A percentile compares a stretch with the other conserved stretches of the same genome.
phyloP scores from a whole-genome alignment of 1,140 invertebrate species.

The Procambarus virginalis region DNA sequence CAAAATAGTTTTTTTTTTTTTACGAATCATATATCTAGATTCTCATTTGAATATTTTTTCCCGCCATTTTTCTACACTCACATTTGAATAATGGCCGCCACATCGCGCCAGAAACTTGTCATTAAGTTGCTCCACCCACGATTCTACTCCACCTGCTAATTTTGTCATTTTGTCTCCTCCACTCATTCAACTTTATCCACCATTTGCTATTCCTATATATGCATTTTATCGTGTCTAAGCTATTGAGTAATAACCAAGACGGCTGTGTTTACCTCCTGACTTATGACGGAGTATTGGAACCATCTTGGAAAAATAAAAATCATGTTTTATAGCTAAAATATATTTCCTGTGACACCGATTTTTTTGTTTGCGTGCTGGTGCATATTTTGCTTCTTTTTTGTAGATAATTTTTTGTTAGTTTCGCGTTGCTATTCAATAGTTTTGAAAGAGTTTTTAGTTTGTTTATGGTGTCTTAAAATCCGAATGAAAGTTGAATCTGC shows the following conservation, averaged over 20 bases:
- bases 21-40: background rate
- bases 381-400: too few relatives aligned
- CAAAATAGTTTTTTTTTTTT: background rate
- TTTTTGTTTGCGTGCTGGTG: too few relatives aligned
- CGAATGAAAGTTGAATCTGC: too few relatives aligned
- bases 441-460: too few relatives aligned
- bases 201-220: background rate
- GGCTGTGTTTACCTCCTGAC: background rate
- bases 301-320: background rate
- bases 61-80: background rate
- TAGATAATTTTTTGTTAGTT: too few relatives aligned
- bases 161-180: background rate
- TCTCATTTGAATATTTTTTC: constrained; percentile 5
- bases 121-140: background rate
- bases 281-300: background rate
- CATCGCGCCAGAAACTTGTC: background rate
- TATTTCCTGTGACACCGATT: too few relatives aligned
- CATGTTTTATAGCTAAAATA: too few relatives aligned
- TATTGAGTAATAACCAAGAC: background rate
- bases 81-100: background rate
- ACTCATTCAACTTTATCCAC: background rate
- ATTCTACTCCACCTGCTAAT: background rate
- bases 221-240: background rate
- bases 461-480: too few relatives aligned
- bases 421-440: too few relatives aligned